phyloP scores from a whole-genome alignment of 2,888 invertebrate species.

The Pilophorus perplexus region DNA sequence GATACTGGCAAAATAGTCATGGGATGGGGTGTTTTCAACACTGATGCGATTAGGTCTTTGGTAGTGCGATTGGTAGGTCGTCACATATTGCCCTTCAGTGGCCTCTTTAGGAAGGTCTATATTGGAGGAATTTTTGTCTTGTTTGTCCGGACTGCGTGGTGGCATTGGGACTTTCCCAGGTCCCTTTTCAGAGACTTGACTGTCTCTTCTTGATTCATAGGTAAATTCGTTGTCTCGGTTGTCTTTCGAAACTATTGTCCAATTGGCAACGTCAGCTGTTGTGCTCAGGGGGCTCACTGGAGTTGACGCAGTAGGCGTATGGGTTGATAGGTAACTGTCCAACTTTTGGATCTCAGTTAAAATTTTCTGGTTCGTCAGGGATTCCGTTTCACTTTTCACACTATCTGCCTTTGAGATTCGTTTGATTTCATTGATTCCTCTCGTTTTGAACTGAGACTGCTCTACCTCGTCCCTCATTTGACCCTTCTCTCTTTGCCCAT shows the following conservation, averaged over 20 bases:
- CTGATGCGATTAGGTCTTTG: slow-evolving; percentile 56
- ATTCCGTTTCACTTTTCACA: slow-evolving; percentile 29
- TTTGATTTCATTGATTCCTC: not conserved
- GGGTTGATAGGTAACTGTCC: slow-evolving; percentile 50
- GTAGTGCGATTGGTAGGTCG: slow-evolving; percentile 62
- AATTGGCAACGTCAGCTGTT: slow-evolving; percentile 47
- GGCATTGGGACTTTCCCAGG: slow-evolving; percentile 19
- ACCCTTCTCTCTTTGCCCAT: not conserved
- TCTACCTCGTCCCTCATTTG: not conserved
- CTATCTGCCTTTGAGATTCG: slow-evolving; percentile 10
- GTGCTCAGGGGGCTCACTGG: slow-evolving; percentile 48
- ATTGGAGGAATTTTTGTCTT: slow-evolving; percentile 29
- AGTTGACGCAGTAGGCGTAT: slow-evolving; percentile 58
- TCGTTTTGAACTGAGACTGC: not conserved
- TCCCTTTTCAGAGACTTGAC: slow-evolving; percentile 12
- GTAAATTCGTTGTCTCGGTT: slow-evolving; percentile 48
- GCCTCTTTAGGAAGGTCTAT: slow-evolving; percentile 47
- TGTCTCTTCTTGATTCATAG: slow-evolving; percentile 45
- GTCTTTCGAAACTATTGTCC: slow-evolving; percentile 49
- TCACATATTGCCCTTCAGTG: slow-evolving; percentile 56
- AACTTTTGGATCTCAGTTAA: slow-evolving; percentile 66
- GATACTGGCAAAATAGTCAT: slow-evolving; percentile 73
- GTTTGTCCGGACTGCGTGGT: slow-evolving; percentile 12
- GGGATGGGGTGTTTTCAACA: slow-evolving; percentile 67
- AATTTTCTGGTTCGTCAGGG: slow-evolving; percentile 57